Base-by-base conservation (phyloP, 2,888 invertebrate species). In the Rotaria magnacalcarata region DNA sequence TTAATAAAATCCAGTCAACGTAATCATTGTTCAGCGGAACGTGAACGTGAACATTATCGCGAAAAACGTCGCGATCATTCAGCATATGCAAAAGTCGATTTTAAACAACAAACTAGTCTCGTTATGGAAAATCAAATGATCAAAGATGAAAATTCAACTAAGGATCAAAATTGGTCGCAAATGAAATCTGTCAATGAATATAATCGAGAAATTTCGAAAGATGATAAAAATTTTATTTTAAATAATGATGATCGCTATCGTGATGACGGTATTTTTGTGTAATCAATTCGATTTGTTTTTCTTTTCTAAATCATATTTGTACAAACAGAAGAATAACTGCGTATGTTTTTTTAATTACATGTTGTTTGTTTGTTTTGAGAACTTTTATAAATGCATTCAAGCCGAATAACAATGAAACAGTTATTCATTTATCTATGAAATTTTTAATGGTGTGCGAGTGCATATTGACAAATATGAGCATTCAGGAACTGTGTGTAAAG, bases 351-450 rank as follows among this genome's bases (percentile, higher is more conserved):
- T 67, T 34, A 34, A 67, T 67, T 67, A 5, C 34, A 67, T 67
- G 67, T 67, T 67, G 67, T 67, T 67, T 67, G 67, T 67, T 67
- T 67, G 67, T 67, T 67, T 67, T 67, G 27, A 60, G n/a, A 60
- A 27, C 2, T 67, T 67, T 67, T 34, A 67, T 67, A 67, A 67
- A 67, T 67, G 34, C 16, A 34, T 34, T 16, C 19, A 67, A 19
- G 34, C 34, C 16, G 34, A 34, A 19, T 41, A 19, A 6, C 11
- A 14, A 52, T 52, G 52, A 52, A 52, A 16, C 52, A 16, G 14
- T 52, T 52, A 52, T 52, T 52, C 16, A 52, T 4, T 52, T 52
- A 52, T 52, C 47, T 47, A 47, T 47, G 11, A 34, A 1, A 34
- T 34, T 2, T 34, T 34, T 34, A 34, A 34, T 34, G 34, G 2